phyloP scores from a whole-genome alignment of 2,113 vertebrate genomes.

The Gorsachius goisagi region DNA sequence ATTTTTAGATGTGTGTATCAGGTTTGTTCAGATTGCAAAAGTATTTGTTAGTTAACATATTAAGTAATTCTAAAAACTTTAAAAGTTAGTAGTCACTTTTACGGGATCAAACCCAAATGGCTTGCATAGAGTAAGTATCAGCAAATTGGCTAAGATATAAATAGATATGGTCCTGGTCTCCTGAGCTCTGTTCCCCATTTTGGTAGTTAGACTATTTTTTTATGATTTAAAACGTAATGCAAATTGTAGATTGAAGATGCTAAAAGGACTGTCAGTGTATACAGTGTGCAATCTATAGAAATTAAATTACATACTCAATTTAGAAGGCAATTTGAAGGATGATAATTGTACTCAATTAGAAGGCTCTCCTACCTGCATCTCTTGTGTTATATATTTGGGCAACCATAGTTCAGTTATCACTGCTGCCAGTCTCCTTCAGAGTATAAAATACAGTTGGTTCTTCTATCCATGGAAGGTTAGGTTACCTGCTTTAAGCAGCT shows the following conservation, averaged over 20 bases:
- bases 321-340: conserved; percentile 22
- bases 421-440: background rate
- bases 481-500: background rate
- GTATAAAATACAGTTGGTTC: background rate
- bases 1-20: background rate
- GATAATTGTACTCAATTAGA: background rate
- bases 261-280: background rate
- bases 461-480: background rate
- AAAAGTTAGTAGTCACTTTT: background rate
- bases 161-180: background rate
- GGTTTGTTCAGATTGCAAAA: background rate
- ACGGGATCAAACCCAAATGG: background rate
- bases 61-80: background rate
- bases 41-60: background rate
- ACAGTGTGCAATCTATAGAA: background rate
- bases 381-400: background rate
- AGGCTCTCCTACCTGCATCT: background rate
- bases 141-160: background rate
- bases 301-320: background rate
- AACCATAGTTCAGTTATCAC: background rate
- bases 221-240: background rate
- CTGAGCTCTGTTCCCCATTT: background rate
- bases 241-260: background rate
- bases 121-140: background rate
- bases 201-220: background rate